Base-by-base conservation (phyloP, 2,888 invertebrate genomes). In the Cephus runcator region DNA sequence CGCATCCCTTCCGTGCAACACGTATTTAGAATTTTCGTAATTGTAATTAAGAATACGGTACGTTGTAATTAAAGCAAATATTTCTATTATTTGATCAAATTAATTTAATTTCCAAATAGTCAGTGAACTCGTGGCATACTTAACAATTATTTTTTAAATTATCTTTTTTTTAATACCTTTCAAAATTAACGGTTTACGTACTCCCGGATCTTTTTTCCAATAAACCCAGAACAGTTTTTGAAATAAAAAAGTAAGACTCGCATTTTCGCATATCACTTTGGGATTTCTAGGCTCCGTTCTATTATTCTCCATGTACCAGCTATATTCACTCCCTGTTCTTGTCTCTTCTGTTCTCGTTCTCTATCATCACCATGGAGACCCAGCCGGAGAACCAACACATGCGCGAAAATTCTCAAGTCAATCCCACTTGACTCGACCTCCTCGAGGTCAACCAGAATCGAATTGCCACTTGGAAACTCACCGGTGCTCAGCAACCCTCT, bases 361-460 rank as follows among this genome's bases (percentile, higher is more conserved):
- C 33, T 56, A 23, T 23, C 74, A 12, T 74, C 74, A 12, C 36
- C 74, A 74, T 74, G 74, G 74, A 34, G 23, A 74, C 74, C 74
- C 71, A 31, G 35, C 23, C 56, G 9, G 23, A 56, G 56, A 56
- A 0, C 9, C n/a, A 36, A 74, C 74, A 74, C 74, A 74, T 74
- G 74, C 74, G 74, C 74, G 74, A 74, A 71, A n/a, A 35, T 74
- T 34, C 74, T 36, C 74, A 34, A 74, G 74, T 74, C 35, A 35
- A 74, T 74, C 74, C 74, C 35, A n/a, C 74, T 74, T 34, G 74
- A 34, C 34, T 34, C 34, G 35, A 74, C 74, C 74, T 74, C 74
- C n/a, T 35, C 35, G 74, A 74, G 74, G 74, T 74, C 74, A 74
- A 34, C 74, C 74, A 35, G 34, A 74, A 71, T 33, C 71, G 33